phyloP scores from a whole-genome alignment of 2,113 vertebrate species.

The Bubalus kerabau region DNA sequence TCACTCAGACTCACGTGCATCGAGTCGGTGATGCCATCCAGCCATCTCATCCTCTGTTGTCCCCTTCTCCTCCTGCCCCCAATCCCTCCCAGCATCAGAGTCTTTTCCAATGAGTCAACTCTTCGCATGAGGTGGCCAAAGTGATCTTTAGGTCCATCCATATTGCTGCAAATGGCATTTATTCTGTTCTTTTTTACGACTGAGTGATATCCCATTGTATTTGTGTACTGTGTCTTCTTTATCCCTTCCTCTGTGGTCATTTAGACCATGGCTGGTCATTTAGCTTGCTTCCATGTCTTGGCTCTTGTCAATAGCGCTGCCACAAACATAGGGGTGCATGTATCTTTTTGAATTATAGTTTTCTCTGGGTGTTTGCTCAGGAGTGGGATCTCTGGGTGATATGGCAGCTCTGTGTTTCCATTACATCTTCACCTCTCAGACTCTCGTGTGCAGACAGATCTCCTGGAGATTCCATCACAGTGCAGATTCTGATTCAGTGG shows the following conservation, averaged over 20 bases:
- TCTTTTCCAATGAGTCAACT: no score
- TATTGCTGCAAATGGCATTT: no score
- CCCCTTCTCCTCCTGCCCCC: no score
- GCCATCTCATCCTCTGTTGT: no score
- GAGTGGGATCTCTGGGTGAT: background rate
- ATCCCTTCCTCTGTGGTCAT: background rate
- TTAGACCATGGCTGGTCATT: background rate
- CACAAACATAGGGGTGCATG: fast-evolving
- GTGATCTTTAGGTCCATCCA: no score
- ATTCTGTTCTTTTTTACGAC: no score
- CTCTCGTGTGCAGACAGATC: fast-evolving
- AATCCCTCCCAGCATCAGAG: no score
- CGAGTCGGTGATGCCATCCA: no score
- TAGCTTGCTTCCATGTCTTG: background rate
- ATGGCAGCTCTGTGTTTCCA: background rate
- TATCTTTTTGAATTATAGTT: background rate
- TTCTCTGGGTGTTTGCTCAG: background rate
- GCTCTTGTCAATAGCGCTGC: fast-evolving
- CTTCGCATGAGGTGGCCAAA: no score
- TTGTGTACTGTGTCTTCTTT: no score
- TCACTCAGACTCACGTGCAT: no score
- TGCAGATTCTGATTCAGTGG: background rate
- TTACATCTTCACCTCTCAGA: background rate
- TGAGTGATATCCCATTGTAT: background rate
- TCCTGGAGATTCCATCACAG: background rate